Base-by-base conservation (phyloP, 2,888 invertebrate species). In the Eilema caniola region DNA sequence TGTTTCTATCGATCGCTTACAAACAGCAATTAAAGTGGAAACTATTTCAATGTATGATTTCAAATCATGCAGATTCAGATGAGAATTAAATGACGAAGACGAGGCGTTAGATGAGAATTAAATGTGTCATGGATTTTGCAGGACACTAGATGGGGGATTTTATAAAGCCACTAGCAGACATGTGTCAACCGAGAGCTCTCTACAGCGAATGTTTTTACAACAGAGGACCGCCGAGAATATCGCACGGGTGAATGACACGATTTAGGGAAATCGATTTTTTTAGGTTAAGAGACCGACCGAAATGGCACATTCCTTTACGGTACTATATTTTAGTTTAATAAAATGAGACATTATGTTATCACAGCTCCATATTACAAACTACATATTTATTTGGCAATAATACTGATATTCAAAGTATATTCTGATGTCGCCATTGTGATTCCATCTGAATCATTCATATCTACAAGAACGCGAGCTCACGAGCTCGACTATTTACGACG, bases 161-260 rank as follows among this genome's bases (percentile, higher is more conserved):
- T 80, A 79, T 83, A 88, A 92, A 90, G 89, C 91, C 89, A 86
- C 84, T 85, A 75, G 88, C 85, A 88, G 91, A 92, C 91, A 92
- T 89, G 88, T 92, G 92, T 89, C 92, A 91, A 79, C 77, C 76
- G 76, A 81, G 78, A 75, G 81, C 79, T 80, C 79, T 79, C 79
- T 73, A 71, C 73, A 73, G 81, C 81, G 83, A 83, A 82, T 76
- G 88, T 91, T 91, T 91, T 91, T 90, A 84, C 83, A 77, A 62
- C 64, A 63, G 67, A 56, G 72, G 71, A 75, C 77, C 73, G 76
- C 71, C 71, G 78, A 78, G 74, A 78, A 79, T 74, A 70, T 73
- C 62, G 75, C 70, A 68, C 70, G 80, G 78, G 78, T 79, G 74
- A 78, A 81, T 73, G 75, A 76, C 66, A 74, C 64, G 64, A 77